These are phyloP conservation scores for Euzetes globulus DNA, from an alignment of 2,888 invertebrate species.

Conservation along the genomic window DNA sequence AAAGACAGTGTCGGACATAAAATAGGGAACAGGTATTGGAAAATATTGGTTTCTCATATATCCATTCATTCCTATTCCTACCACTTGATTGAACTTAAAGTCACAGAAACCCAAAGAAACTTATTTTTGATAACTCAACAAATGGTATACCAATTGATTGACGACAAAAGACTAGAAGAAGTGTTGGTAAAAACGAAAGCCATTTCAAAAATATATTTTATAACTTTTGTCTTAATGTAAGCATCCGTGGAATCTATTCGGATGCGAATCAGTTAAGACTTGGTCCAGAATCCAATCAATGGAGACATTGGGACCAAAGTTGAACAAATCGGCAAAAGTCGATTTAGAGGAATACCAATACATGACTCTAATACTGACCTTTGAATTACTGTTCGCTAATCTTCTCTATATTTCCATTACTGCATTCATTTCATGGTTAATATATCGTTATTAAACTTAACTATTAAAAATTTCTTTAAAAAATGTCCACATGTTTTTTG, in stretches of 20 bases:
- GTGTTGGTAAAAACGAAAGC: not conserved
- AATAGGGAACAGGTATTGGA: not conserved
- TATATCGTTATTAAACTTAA: too few species aligned
- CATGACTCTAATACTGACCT: too few species aligned
- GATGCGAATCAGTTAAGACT: not conserved
- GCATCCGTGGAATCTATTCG: not conserved
- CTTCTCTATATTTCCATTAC: too few species aligned
- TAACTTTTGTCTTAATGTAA: not conserved
- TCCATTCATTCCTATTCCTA: not conserved
- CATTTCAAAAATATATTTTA: not conserved
- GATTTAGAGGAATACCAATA: too few species aligned
- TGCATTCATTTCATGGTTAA: too few species aligned
- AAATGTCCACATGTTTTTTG: too few species aligned
- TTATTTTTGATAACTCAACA: not conserved
- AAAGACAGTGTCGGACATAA: not conserved
- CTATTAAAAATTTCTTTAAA: too few species aligned
- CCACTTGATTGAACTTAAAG: not conserved
- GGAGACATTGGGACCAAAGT: too few species aligned
- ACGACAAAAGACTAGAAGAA: not conserved
- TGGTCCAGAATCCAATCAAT: not conserved
- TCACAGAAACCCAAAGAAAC: not conserved
- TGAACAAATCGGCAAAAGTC: too few species aligned
- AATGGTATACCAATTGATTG: not conserved
- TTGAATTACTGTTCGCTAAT: too few species aligned
- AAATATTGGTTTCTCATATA: not conserved